These are phyloP conservation scores for Ormyrus labotus DNA, from an alignment of 2,888 invertebrate species.

Conservation along the genomic window DNA sequence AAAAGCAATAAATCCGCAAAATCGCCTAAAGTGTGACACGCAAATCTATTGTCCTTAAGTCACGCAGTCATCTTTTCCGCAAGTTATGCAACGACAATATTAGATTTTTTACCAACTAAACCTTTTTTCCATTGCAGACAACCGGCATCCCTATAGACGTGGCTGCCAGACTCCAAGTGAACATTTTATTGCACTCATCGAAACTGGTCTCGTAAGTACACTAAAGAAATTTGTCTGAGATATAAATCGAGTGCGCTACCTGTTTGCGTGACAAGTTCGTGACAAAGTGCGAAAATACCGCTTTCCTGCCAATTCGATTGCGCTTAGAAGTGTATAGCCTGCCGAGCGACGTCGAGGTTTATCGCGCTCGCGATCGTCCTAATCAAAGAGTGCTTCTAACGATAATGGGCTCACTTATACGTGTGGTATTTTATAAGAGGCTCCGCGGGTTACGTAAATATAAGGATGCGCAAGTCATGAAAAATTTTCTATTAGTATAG, in stretches of 20 bases:
- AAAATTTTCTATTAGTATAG: neutral
- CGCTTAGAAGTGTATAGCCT: neutral
- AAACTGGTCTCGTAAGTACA: constrained; percentile 81
- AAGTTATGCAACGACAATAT: neutral
- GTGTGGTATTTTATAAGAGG: neutral
- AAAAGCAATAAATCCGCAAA: too few relatives aligned
- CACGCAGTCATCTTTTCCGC: too few relatives aligned
- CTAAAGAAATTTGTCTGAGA: neutral
- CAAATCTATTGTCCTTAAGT: too few relatives aligned
- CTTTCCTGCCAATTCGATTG: neutral
- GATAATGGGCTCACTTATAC: neutral
- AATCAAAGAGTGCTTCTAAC: neutral
- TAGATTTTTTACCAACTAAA: neutral
- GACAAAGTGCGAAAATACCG: neutral
- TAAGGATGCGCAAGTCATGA: constrained; percentile 6
- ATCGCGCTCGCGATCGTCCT: neutral
- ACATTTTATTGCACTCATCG: constrained; percentile 83
- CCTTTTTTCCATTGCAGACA: constrained; percentile 75
- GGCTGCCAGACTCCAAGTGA: constrained; percentile 87
- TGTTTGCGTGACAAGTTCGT: neutral
- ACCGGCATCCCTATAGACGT: constrained; percentile 87
- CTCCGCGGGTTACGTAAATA: neutral
- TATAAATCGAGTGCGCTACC: neutral
- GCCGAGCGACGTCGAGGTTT: constrained; percentile 2
- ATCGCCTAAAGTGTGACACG: too few relatives aligned